A percentile compares a stretch with the other conserved stretches of the same genome.
Conservation (phyloP, 2,113 vertebrate genomes). For the Porphyrio hochstetteri region DNA sequence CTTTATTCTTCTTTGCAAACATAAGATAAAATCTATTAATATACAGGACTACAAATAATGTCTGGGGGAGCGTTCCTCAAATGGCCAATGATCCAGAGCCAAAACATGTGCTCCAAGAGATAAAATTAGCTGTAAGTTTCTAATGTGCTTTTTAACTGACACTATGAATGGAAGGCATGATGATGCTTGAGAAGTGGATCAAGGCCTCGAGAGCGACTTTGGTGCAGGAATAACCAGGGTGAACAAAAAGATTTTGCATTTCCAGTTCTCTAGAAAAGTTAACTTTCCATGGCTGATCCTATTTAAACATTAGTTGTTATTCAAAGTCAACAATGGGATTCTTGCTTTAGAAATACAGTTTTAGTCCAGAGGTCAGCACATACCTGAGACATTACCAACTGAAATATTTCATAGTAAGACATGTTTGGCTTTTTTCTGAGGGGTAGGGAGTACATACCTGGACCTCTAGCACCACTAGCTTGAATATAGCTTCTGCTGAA, state of each 20-base stretch:
- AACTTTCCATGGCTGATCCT: not conserved
- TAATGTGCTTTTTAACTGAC: not conserved
- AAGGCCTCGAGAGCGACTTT: not conserved
- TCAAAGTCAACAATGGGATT: not conserved
- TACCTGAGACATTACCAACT: not conserved
- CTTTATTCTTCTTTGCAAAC: not conserved
- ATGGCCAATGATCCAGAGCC: not conserved
- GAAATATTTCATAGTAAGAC: not conserved
- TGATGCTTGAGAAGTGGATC: not conserved
- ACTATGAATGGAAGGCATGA: not conserved
- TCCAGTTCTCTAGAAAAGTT: not conserved
- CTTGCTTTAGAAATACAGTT: not conserved
- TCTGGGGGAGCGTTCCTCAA: not conserved
- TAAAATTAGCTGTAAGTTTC: not conserved
- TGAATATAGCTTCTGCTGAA: constrained; percentile 80
- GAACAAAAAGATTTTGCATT: not conserved
- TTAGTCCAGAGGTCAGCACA: not conserved
- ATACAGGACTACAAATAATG: not conserved
- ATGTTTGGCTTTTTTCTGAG: fast-evolving
- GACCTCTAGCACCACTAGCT: constrained; percentile 79
- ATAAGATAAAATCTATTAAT: not conserved
- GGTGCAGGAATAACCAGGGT: not conserved
- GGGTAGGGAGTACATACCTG: constrained; percentile 73
- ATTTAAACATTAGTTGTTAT: not conserved
- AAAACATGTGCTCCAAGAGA: not conserved